Conservation (phyloP, 53 echinoderm and acorn worm genomes). For the Astropecten irregularis region DNA sequence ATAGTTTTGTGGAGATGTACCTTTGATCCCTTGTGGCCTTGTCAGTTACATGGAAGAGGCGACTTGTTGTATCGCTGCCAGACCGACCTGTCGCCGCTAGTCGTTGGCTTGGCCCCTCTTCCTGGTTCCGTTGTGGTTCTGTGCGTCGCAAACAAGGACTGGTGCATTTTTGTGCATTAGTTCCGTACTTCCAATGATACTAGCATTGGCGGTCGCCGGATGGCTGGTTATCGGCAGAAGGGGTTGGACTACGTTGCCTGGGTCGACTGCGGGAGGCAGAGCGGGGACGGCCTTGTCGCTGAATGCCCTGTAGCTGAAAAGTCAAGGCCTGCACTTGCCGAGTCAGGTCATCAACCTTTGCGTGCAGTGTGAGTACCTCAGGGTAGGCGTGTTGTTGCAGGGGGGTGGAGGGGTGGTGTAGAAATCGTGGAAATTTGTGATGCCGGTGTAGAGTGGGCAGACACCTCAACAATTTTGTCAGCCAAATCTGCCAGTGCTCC, state of each 20-base stretch:
- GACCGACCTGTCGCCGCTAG: constrained; percentile 46
- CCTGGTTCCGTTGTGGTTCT: constrained; percentile 9
- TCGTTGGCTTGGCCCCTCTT: constrained; percentile 54
- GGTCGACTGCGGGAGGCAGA: no score
- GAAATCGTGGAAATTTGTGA: background rate
- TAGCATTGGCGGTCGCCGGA: no score
- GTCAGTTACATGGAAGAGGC: constrained; percentile 50
- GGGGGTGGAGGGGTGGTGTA: no score
- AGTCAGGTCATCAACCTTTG: background rate
- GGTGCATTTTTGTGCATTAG: constrained; percentile 33
- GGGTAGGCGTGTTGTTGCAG: no score
- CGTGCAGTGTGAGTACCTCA: no score
- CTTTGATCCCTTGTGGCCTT: no score
- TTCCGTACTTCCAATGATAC: constrained; percentile 49
- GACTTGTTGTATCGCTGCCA: constrained; percentile 31
- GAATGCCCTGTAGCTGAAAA: background rate
- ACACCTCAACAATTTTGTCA: background rate
- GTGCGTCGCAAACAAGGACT: background rate
- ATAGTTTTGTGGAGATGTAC: no score
- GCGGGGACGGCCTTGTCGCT: no score
- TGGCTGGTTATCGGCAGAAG: no score
- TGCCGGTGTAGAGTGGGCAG: background rate
- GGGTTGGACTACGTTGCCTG: no score
- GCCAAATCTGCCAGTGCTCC: no score
- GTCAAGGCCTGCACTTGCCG: background rate